Base-by-base conservation (phyloP, 2,797 vertebrate species). In the Jordanella pulchra region DNA sequence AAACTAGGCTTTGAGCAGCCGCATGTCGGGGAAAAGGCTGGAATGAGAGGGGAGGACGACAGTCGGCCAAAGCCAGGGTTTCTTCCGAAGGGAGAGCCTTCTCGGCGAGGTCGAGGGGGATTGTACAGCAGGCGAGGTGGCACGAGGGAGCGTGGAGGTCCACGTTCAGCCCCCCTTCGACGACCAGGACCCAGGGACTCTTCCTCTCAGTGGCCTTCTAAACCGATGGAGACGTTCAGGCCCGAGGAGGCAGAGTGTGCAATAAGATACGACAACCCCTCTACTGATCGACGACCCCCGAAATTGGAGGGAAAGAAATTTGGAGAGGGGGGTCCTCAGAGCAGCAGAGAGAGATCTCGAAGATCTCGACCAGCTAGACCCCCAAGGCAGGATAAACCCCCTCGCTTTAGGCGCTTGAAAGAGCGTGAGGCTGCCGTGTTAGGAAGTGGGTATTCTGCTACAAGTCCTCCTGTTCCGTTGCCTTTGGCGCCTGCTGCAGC, bases 331-430 rank as follows among this genome's bases (percentile, higher is more conserved):
- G 92, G 92, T 39, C 92, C 95, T 71, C 97, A 97, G 77, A 95
- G 92, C 67, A 95, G 95, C 51, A 93, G 96, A 85, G 96, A 99
- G 70, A 94, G 97, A 51, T 97, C 97, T 25, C 95, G 98, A 50
- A 94, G 97, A 69, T 96, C 98, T 47, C 93, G 98, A 27, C 97
- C 98, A 56, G 95, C 97, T 0, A 91, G 98, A 30, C 98, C 98
- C 32, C 98, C 98, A 0, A 95, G 97, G 73, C 98, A 99, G 71
- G 98, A 99, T 89, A 99, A 99, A 65, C 98, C 98, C 0, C 98
- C 98, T 0, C 95, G 98, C 61, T 99, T 99, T 77, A 94, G 98
- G 50, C 94, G 98, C 63, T 95, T 99, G 64, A 97, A 99, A 83
- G 95, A 96, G 69, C 90, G 94, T 0, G 98, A 99, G 73, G 94